Evolutionary conservation across 2,888 invertebrate genomes (phyloP), one percentile per base, ranked within the genome.

Genomic region (Trypoxylon attenuatum): DNA sequence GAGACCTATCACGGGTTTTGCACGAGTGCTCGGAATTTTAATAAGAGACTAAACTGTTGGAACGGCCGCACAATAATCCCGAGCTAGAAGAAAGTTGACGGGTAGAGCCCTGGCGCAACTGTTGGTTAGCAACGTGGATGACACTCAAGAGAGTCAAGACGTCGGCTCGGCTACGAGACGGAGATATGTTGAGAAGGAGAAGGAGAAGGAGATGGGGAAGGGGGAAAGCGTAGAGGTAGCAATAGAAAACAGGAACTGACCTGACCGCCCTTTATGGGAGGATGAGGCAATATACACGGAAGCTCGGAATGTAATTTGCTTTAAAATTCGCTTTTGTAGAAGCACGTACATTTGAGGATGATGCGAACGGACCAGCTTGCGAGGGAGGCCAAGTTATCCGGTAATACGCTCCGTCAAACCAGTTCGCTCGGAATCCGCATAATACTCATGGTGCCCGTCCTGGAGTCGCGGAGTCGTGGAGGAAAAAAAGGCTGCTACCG

Each of bases 321-420:
- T n/a, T n/a, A n/a, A n/a, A n/a, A n/a, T 33, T 33, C 13, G 13
- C 78, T 77, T 76, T 75, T 73, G 69, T 72, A 63, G 56, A 43
- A 65, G 65, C 59, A 64, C 78, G 75, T 82, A 83, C 82, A 82
- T 83, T 82, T 73, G 63, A 60, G 64, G 72, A 69, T 77, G 79
- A 82, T 78, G 82, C 78, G 76, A 81, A 81, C 76, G 73, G 78
- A 79, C 70, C 47, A 61, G 65, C 73, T 76, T 67, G 43, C 23
- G 16, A n/a, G 33, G n/a, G 33, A 18, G 45, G 59, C 29, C 45
- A 66, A 71, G 67, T 76, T 73, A 66, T 57, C 49, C 70, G 64
- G 59, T 77, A 76, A 74, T 72, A 58, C 59, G 62, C 64, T 56
- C 71, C 68, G 73, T 66, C 50, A 70, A 72, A 76, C 55, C 60